phyloP scores from a whole-genome alignment of 2,797 vertebrate genomes.

The Artibeus jamaicensis region DNA sequence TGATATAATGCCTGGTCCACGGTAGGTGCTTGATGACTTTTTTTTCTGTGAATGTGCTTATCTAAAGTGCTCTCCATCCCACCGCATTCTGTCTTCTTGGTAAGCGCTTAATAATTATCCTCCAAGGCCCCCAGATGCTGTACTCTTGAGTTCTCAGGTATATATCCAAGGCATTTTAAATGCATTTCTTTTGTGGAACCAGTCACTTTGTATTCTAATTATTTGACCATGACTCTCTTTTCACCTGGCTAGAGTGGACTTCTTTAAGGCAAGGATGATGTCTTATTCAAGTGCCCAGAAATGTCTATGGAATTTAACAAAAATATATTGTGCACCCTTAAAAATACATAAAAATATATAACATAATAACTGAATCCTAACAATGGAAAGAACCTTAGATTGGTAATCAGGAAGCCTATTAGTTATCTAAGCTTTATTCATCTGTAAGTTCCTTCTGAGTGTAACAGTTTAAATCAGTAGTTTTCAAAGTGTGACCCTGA shows the following conservation, averaged over 20 bases:
- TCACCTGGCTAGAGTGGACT: background rate
- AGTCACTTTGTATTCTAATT: background rate
- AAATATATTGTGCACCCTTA: background rate
- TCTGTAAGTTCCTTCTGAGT: background rate
- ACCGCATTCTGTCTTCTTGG: background rate
- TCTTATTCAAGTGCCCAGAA: background rate
- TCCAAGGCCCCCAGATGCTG: background rate
- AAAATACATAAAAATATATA: background rate
- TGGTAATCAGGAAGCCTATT: background rate
- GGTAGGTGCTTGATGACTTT: background rate
- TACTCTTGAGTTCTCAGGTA: background rate
- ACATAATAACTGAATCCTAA: background rate
- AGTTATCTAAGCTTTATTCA: background rate
- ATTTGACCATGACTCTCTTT: background rate
- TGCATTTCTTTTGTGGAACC: background rate
- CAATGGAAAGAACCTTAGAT: background rate
- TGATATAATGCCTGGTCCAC: background rate
- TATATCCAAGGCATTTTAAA: background rate
- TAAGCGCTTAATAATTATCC: background rate
- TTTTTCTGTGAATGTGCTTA: background rate
- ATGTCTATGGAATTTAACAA: background rate
- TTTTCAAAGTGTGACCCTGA: constrained; percentile 8
- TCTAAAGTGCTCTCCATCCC: background rate
- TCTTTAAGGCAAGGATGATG: background rate
- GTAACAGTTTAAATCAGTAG: background rate